Percentiles rank a stretch among this genome's conserved stretches.
phyloP scores from a whole-genome alignment of 2,888 invertebrate species.

The Ceraclea dissimilis region DNA sequence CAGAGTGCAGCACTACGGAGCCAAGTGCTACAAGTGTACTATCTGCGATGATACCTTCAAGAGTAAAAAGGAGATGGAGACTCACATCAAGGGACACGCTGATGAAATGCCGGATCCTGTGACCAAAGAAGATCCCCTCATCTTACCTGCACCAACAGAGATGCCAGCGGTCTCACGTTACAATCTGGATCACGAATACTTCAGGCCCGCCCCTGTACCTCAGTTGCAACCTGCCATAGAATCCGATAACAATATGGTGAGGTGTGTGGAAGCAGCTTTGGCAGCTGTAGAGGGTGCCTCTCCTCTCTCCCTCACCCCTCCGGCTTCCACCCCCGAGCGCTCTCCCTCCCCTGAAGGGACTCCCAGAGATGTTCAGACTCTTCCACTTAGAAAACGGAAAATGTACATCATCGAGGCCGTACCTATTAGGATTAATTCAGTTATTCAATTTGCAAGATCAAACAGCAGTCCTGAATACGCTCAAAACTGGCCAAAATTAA shows the following conservation, averaged over 20 bases:
- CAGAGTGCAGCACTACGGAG: constrained; percentile 84
- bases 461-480: constrained; percentile 1
- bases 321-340: constrained; percentile 43
- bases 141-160: constrained; percentile 37
- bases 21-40: constrained; percentile 88
- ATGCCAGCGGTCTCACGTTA: constrained; percentile 36
- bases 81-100: constrained; percentile 75
- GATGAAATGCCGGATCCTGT: constrained; percentile 37
- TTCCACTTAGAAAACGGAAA: constrained; percentile 74
- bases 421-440: constrained; percentile 55
- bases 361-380: constrained; percentile 51
- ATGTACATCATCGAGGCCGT: constrained; percentile 49
- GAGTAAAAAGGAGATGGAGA: constrained; percentile 85
- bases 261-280: constrained; percentile 56
- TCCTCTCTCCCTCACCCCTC: constrained; percentile 26
- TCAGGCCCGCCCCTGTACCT: constrained; percentile 32
- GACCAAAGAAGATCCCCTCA: constrained; percentile 39
- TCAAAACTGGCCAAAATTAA: constrained; percentile 3
- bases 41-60: constrained; percentile 87
- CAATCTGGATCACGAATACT: constrained; percentile 30
- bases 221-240: constrained; percentile 37
- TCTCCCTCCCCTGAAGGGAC: constrained; percentile 49
- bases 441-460: constrained; percentile 80
- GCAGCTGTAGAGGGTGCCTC: constrained; percentile 41
- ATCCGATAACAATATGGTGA: constrained; percentile 49